Evolutionary conservation across 2,797 vertebrate species (phyloP), one percentile per base, ranked within the genome.

Genomic region (Valencia hispanica): DNA sequence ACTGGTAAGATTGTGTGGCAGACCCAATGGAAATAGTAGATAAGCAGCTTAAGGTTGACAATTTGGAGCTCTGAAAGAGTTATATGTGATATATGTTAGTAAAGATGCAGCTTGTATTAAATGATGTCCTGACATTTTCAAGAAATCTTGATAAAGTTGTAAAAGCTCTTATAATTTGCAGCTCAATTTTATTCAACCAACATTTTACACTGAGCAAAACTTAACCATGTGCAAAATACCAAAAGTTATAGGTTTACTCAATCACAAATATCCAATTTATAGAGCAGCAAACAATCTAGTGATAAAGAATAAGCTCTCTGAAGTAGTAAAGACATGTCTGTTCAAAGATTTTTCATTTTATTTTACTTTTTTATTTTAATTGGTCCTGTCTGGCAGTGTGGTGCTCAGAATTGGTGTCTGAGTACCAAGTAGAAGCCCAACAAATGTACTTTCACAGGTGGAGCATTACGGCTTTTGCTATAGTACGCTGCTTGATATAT

Each of bases 11-110:
- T 73, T 72, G n/a, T 57, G 53, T 63, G 41, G 81, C 48, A 68
- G 77, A 39, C 68, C 65, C 8, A 86, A 85, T 36, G 78, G 77
- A 32, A 79, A 80, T 77, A 74, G 53, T 76, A 68, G 80, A 78
- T 86, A 82, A 82, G 80, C 75, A 80, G 74, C 74, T 87, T 84
- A 83, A 82, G 73, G 86, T 83, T 86, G 82, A 81, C 85, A 86
- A 87, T 86, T 84, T 84, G 39, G 57, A 78, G 81, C 74, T 80
- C 71, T 78, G 74, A 80, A 68, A 83, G 32, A 85, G 87, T 87
- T 75, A 83, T 74, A 77, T n/a, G 30, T 68, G 69, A 61, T 47
- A 55, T 73, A 80, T 79, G 65, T 83, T 81, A 87, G 87, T 75
- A 86, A 72, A 84, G 83, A 79, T 66, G 30, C 20, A 77, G 73